Evolutionary conservation across 1,140 invertebrate species (phyloP).

Genomic region (Myzus persicae): DNA sequence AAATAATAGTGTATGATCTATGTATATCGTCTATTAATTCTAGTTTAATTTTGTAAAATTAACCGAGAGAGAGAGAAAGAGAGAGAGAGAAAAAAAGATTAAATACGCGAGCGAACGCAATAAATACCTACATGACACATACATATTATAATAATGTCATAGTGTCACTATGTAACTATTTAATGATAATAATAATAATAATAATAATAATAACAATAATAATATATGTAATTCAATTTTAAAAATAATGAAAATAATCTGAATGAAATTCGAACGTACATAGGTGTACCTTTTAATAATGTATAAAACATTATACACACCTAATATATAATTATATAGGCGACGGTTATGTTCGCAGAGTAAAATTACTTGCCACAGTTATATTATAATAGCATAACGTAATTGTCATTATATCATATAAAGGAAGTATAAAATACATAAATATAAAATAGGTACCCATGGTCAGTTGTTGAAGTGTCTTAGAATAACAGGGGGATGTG

Average conservation of each 20-base stretch:
- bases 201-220: not conserved
- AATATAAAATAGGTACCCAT: not conserved
- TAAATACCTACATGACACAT: not conserved
- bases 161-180: not conserved
- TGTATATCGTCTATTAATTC: not conserved
- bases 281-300: not conserved
- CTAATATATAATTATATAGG: not conserved
- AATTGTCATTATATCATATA: not conserved
- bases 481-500: not conserved
- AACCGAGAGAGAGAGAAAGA: not conserved
- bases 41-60: not conserved
- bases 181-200: not conserved
- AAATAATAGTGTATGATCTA: not conserved
- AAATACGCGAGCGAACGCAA: not conserved
- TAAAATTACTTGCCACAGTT: not conserved
- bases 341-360: not conserved
- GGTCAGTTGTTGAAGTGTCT: not conserved
- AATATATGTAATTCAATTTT: not conserved
- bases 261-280: not conserved
- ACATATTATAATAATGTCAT: not conserved
- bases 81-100: not conserved
- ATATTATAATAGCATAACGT: not conserved
- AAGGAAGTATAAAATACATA: constrained; percentile 9
- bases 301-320: not conserved
- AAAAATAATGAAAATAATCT: not conserved